Evolutionary conservation across 1,140 invertebrate species (phyloP), one percentile per base, ranked within the genome.

Genomic region (Schlechtendalia chinensis): DNA sequence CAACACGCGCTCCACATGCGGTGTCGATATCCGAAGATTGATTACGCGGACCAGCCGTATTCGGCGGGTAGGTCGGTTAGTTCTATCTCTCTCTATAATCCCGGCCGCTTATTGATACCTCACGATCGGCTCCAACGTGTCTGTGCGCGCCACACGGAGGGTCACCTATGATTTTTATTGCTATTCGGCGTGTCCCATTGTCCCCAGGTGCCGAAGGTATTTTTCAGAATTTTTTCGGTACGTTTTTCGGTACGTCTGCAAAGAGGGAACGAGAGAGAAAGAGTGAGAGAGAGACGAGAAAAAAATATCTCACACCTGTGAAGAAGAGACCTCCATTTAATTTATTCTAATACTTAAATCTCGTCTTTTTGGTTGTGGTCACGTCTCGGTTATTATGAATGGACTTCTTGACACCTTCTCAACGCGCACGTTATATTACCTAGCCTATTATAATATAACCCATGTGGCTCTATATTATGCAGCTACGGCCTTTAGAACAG

Each of bases 121-220:
- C 75, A 79, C 75, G 75, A 79, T 79, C 75, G 75, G 75, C 75
- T 79, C 75, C 75, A 79, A 79, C 75, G 75, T 79, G 75, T 79
- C 75, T 79, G 75, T 14, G 58, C 12, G 22, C n/a, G n/a, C n/a
- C n/a, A 5, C 69, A 11, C 47, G 50, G 47, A 54, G 56, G 56
- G 29, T 63, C 45, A 79, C 74, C 74, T 77, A 77, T 77, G 74
- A 63, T 61, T 79, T 79, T 79, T 63, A 79, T 79, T 63, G 50
- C 75, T 19, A 17, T 24, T 29, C 39, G 58, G 32, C 12, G 32
- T 58, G 16, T 17, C 24, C 58, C 17, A 79, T 79, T 79, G 75
- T 75, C n/a, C 27, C 19, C 53, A 11, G 54, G 50, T 77, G 29
- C 29, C 72, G 17, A 24, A 77, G 74, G 74, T 77, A 77, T 45